Conservation (phyloP, 2,888 invertebrate species). For the Drosophila prolongata region DNA sequence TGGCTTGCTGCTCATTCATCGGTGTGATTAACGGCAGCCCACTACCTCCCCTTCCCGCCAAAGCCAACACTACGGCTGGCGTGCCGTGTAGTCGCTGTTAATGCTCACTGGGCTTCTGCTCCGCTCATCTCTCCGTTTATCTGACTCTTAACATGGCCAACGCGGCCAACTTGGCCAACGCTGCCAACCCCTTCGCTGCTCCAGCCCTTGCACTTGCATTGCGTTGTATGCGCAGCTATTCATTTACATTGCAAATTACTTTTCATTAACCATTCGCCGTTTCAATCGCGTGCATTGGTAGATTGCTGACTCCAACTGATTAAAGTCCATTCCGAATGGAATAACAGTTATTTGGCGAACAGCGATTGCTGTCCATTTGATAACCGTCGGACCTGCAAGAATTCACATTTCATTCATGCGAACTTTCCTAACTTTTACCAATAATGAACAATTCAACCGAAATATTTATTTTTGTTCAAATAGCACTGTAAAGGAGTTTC, state of each 20-base stretch:
- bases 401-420: too few relatives aligned
- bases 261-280: slow-evolving; percentile 54
- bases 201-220: slow-evolving; percentile 52
- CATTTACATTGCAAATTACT: slow-evolving; percentile 73
- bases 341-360: background rate
- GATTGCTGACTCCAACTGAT: background rate
- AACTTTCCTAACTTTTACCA: background rate
- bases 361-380: background rate
- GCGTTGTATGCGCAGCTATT: slow-evolving; percentile 29
- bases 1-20: slow-evolving; percentile 52
- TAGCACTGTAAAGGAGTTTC: too few relatives aligned
- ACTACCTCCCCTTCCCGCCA: background rate
- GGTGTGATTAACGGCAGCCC: slow-evolving; percentile 55
- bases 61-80: slow-evolving; percentile 41
- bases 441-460: too few relatives aligned
- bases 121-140: slow-evolving; percentile 10
- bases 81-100: slow-evolving; percentile 51
- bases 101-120: slow-evolving; percentile 46
- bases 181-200: background rate
- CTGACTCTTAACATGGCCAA: background rate
- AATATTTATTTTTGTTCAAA: too few relatives aligned
- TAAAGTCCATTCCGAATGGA: background rate
- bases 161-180: too few relatives aligned
- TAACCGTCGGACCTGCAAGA: too few relatives aligned
- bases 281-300: slow-evolving; percentile 61